These are phyloP conservation scores for Dendrolimus kikuchii DNA, from an alignment of 1,140 invertebrate species.

Conservation along the genomic window DNA sequence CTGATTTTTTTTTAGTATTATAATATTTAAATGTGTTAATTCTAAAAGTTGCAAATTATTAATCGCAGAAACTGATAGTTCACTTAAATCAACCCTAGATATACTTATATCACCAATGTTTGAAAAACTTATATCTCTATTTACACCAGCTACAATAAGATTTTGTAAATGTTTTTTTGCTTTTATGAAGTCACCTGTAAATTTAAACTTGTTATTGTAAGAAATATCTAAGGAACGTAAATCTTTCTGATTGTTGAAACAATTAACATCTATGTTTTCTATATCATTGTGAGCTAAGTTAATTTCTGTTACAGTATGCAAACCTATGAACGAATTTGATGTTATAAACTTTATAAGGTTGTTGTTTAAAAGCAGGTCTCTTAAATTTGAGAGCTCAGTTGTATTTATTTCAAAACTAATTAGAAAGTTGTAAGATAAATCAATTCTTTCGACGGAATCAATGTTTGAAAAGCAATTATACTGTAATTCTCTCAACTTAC, in stretches of 20 bases:
- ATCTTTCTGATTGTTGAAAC: slow-evolving; percentile 17
- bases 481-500: slow-evolving; percentile 26
- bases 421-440: slow-evolving; percentile 41
- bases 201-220: slow-evolving; percentile 18
- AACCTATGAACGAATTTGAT: slow-evolving; percentile 16
- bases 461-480: slow-evolving; percentile 36
- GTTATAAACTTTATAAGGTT: slow-evolving; percentile 28
- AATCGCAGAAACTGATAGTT: slow-evolving; percentile 23
- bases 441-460: slow-evolving; percentile 25
- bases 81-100: slow-evolving; percentile 22
- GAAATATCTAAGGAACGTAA: slow-evolving; percentile 29
- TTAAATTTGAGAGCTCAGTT: slow-evolving; percentile 26
- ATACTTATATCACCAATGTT: slow-evolving; percentile 13
- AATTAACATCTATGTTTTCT: slow-evolving; percentile 12
- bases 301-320: slow-evolving; percentile 22
- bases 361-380: slow-evolving; percentile 30
- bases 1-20: slow-evolving; percentile 26
- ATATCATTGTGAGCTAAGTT: slow-evolving; percentile 34
- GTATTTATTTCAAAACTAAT: slow-evolving; percentile 28
- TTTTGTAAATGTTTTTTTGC: slow-evolving; percentile 19
- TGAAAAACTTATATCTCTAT: slow-evolving; percentile 18
- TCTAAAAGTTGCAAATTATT: slow-evolving; percentile 16
- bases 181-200: slow-evolving; percentile 11
- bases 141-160: slow-evolving; percentile 27
- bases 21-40: slow-evolving; percentile 18